These are phyloP conservation scores for Tyto alba DNA, from an alignment of 2,113 vertebrate species.

Conservation along the genomic window DNA sequence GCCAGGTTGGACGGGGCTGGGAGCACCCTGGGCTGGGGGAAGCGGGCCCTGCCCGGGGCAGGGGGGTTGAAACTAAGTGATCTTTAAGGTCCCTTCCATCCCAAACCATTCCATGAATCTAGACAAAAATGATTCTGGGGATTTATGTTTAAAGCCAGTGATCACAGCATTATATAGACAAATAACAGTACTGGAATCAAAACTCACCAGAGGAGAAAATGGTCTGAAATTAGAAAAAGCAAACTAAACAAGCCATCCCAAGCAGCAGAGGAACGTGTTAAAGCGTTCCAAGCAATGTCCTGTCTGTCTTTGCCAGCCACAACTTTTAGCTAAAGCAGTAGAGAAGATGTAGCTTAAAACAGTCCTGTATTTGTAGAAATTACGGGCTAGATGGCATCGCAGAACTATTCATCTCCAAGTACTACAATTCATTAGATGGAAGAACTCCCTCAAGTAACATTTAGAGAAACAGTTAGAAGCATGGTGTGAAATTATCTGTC, in stretches of 20 bases:
- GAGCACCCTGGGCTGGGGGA: too few species aligned
- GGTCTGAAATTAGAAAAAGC: not conserved
- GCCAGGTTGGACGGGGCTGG: too few species aligned
- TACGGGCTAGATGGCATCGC: not conserved
- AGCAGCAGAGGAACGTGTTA: not conserved
- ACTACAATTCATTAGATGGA: not conserved
- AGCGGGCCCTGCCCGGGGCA: too few species aligned
- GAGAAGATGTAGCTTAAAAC: not conserved
- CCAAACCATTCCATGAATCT: too few species aligned
- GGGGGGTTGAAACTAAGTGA: too few species aligned
- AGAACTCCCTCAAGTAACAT: constrained; percentile 6
- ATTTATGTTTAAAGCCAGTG: not conserved
- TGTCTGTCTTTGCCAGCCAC: not conserved
- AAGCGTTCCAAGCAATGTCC: not conserved
- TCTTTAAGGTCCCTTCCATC: too few species aligned
- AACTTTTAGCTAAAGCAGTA: not conserved
- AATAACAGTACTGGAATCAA: not conserved
- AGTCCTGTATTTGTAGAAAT: not conserved
- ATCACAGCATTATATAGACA: not conserved
- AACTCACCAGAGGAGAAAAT: not conserved
- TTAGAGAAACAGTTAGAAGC: not conserved
- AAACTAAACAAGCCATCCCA: not conserved
- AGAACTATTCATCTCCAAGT: not conserved
- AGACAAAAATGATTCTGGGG: not conserved
- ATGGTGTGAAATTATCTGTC: not conserved